phyloP scores from a whole-genome alignment of 2,888 invertebrate species.

The Drosophila buzzatii region DNA sequence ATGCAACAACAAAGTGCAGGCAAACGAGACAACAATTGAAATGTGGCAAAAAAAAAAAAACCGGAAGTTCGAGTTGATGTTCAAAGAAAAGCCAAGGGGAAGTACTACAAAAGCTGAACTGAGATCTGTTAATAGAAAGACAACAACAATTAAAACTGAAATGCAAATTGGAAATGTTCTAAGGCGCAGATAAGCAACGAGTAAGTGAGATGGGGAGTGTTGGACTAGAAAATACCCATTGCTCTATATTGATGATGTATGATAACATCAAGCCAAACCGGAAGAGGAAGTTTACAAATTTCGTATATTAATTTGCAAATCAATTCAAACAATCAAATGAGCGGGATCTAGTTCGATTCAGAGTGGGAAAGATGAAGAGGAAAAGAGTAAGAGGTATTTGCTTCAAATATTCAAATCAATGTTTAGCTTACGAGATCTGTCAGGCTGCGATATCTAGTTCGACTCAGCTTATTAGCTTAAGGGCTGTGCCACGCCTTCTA shows the following conservation, averaged over 20 bases:
- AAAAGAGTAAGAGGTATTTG: no score
- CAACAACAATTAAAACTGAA: constrained; percentile 17
- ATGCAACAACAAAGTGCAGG: constrained; percentile 27
- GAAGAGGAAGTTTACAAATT: neutral
- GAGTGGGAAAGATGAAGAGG: no score
- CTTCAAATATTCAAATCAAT: no score
- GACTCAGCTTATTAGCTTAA: no score
- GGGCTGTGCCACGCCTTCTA: neutral
- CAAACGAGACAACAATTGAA: constrained; percentile 52
- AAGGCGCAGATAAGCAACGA: neutral
- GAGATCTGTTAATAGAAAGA: constrained; percentile 20
- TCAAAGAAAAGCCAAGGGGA: constrained; percentile 40
- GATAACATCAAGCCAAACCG: neutral
- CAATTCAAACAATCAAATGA: no score
- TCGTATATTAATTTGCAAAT: no score
- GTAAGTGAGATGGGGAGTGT: neutral
- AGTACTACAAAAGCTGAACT: constrained; percentile 33
- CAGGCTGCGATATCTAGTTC: no score
- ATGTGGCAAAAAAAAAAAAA: constrained; percentile 22
- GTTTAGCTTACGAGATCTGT: no score
- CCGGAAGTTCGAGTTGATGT: constrained; percentile 44
- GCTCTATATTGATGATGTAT: neutral
- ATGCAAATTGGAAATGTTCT: constrained; percentile 12
- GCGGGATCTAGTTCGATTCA: neutral
- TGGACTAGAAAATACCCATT: neutral